Conservation (phyloP, 1,140 invertebrate species). For the Oncopodura yosiiana region DNA sequence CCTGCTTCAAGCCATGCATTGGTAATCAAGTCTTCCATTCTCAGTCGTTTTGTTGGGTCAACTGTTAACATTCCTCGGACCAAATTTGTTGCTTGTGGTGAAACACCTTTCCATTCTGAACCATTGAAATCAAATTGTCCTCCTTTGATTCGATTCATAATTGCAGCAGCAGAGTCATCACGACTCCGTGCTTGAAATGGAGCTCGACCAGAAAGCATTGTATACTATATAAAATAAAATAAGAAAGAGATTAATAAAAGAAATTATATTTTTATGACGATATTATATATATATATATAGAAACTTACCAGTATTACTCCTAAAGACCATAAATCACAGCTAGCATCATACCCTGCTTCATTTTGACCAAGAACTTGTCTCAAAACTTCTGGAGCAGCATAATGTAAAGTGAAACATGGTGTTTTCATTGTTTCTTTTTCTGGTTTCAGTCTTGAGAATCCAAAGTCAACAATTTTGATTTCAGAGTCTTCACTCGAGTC, state of each 20-base stretch:
- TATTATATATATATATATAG: not conserved
- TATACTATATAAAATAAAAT: conserved; percentile 52
- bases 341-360: conserved; percentile 62
- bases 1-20: conserved; percentile 51
- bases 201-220: conserved; percentile 73
- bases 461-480: conserved; percentile 81
- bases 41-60: conserved; percentile 61
- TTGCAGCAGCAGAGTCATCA: conserved; percentile 58
- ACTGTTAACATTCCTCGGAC: conserved; percentile 58
- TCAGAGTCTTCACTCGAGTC: conserved; percentile 51
- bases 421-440: conserved; percentile 57
- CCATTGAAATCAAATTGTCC: conserved; percentile 66
- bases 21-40: conserved; percentile 52
- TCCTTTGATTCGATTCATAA: conserved; percentile 67
- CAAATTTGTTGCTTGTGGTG: conserved; percentile 56
- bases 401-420: conserved; percentile 79
- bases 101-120: conserved; percentile 61
- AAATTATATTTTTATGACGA: conserved; percentile 3
- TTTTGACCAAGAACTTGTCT: conserved; percentile 41
- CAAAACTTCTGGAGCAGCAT: conserved; percentile 84
- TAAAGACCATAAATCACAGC: conserved; percentile 85
- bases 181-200: conserved; percentile 62
- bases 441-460: conserved; percentile 66
- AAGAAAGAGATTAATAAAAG: conserved; percentile 5
- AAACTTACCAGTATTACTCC: conserved; percentile 66